phyloP scores from a whole-genome alignment of 2,113 vertebrate species.

The Silurus asotus region DNA sequence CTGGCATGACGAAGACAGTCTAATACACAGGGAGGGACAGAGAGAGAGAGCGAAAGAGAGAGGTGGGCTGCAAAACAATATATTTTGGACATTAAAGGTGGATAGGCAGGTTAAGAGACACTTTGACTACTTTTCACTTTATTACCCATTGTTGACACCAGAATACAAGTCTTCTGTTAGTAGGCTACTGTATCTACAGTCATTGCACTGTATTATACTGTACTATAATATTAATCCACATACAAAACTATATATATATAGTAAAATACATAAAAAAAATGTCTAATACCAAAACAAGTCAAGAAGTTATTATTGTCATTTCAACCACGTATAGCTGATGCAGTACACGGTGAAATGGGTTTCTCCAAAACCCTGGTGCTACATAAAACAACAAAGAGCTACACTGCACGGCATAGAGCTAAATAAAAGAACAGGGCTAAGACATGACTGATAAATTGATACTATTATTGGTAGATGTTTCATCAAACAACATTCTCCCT shows the following conservation, averaged over 20 bases:
- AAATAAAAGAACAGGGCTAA: no score
- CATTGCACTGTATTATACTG: not conserved
- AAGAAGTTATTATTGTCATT: no score
- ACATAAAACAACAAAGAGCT: no score
- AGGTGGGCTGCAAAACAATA: not conserved
- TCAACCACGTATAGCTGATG: no score
- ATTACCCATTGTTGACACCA: not conserved
- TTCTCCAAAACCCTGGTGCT: no score
- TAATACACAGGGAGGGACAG: not conserved
- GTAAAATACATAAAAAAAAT: no score
- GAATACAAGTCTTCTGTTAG: not conserved
- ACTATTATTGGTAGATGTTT: not conserved
- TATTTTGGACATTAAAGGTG: slow-evolving; percentile 15
- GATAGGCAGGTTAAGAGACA: slow-evolving; percentile 20
- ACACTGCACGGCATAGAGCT: no score
- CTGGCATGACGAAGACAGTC: slow-evolving; percentile 51
- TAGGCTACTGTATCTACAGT: not conserved
- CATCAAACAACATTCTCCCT: not conserved
- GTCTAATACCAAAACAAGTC: no score
- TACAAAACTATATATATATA: not conserved
- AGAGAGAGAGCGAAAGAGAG: not conserved
- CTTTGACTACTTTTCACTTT: not conserved
- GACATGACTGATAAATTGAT: not conserved
- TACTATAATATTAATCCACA: not conserved
- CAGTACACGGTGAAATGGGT: no score